These are phyloP conservation scores for Meiosimyza platycephala DNA, from an alignment of 2,888 invertebrate genomes.

Conservation along the genomic window DNA sequence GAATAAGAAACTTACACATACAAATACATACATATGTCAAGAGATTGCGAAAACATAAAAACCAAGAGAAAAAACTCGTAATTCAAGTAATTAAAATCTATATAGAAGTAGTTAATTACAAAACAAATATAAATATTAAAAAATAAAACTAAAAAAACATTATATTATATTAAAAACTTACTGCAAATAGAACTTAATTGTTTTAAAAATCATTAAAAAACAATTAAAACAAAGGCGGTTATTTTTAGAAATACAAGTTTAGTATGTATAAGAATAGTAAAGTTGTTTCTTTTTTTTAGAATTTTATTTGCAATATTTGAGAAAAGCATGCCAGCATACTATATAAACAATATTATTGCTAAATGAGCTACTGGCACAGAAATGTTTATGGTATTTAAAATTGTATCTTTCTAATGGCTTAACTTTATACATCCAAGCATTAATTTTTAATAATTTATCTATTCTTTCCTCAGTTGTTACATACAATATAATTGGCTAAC, in stretches of 20 bases:
- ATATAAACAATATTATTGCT: too few relatives aligned
- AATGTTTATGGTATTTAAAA: too few relatives aligned
- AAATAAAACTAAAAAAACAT: neutral
- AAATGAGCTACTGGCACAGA: too few relatives aligned
- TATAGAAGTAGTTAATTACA: neutral
- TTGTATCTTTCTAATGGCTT: too few relatives aligned
- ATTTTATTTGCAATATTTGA: slow-evolving; percentile 19
- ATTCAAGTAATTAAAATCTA: neutral
- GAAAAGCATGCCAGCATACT: slow-evolving; percentile 23
- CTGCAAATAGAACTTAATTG: slow-evolving; percentile 8
- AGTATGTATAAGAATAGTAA: neutral
- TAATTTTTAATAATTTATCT: too few relatives aligned
- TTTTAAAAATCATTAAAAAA: slow-evolving; percentile 14
- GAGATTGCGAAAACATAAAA: slow-evolving; percentile 4
- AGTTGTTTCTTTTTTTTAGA: slow-evolving; percentile 26
- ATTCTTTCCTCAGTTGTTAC: too few relatives aligned
- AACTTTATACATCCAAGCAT: too few relatives aligned
- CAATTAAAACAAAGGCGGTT: slow-evolving; percentile 8
- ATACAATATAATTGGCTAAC: too few relatives aligned
- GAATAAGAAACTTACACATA: neutral
- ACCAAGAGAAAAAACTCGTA: neutral
- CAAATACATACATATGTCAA: neutral
- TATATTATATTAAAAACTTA: slow-evolving; percentile 6
- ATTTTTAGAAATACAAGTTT: slow-evolving; percentile 1
- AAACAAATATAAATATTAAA: slow-evolving; percentile 9